These are phyloP conservation scores for Madoqua kirkii DNA, from an alignment of 2,113 vertebrate species.

Conservation along the genomic window DNA sequence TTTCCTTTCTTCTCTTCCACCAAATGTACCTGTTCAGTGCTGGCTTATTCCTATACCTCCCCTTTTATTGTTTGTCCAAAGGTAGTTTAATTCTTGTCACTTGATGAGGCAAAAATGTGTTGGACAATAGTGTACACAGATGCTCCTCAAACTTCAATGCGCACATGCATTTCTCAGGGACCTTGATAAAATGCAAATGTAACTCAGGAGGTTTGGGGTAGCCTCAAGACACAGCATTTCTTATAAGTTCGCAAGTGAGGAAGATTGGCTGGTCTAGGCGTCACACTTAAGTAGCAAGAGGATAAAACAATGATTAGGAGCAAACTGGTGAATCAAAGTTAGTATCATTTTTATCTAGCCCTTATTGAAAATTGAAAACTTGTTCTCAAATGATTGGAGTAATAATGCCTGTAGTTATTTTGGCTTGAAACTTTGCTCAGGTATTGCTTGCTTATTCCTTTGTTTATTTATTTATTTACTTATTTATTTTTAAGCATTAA, in stretches of 20 bases:
- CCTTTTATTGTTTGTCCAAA: neutral
- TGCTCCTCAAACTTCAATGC: neutral
- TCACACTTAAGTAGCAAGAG: neutral
- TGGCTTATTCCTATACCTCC: neutral
- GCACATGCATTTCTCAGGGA: neutral
- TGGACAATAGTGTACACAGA: neutral
- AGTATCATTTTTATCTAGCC: neutral
- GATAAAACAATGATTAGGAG: neutral
- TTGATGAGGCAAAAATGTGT: neutral
- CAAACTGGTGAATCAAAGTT: neutral
- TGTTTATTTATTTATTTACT: neutral
- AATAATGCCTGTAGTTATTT: neutral
- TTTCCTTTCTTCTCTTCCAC: neutral
- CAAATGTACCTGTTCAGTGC: neutral
- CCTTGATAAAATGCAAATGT: neutral
- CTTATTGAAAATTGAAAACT: neutral
- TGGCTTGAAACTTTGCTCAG: neutral
- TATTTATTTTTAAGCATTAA: neutral
- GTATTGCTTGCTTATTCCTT: neutral
- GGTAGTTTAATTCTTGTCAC: neutral
- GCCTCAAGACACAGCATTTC: neutral
- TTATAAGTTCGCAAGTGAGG: neutral
- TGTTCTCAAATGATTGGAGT: neutral
- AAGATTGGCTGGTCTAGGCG: neutral
- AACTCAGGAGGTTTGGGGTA: neutral